Evolutionary conservation across 1,140 invertebrate species (phyloP), one percentile per base, ranked within the genome.

Genomic region (Drosophila jambulina): DNA sequence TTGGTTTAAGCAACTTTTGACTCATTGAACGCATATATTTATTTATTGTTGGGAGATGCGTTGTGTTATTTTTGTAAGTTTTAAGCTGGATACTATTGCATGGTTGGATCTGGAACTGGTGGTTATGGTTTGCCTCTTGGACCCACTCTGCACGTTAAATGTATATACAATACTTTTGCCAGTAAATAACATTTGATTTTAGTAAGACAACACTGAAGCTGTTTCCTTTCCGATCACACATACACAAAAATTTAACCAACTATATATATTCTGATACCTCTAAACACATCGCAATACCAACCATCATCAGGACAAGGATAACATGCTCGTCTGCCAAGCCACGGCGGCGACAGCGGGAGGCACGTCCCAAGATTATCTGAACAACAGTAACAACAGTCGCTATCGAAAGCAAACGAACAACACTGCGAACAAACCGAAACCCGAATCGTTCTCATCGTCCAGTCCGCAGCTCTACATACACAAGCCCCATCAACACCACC

Each of bases 401-500:
- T 81, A 82, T 27, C 85, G 86, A 84, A 88, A 87, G 80, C 84
- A 88, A 84, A 71, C 85, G 80, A 87, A 38, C 53, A 87, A 87
- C 78, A 87, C 65, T 36, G 42, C 77, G 42, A 79, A 53, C 34
- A 63, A 79, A 65, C 34, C 61, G 60, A 80, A 80, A 67, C 36
- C 58, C 85, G 80, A 88, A 81, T 74, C 85, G 63, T 90, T 90
- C 76, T 91, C 91, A 61, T 91, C 91, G 70, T 92, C 91, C 49
- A 92, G 82, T 29, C 91, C 88, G 58, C 82, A 91, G 75, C 82
- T 92, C 56, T 82, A 86, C 72, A 91, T 91, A 72, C 79, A 92
- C 63, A 92, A 85, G 70, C 83, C 91, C 69, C 82, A 88, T 48
- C 80, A 51, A 51, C 62, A 85, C 34, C 80, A 85, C 38, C 78